Base-by-base conservation (phyloP, 1,140 invertebrate species). In the Centruroides vittatus region DNA sequence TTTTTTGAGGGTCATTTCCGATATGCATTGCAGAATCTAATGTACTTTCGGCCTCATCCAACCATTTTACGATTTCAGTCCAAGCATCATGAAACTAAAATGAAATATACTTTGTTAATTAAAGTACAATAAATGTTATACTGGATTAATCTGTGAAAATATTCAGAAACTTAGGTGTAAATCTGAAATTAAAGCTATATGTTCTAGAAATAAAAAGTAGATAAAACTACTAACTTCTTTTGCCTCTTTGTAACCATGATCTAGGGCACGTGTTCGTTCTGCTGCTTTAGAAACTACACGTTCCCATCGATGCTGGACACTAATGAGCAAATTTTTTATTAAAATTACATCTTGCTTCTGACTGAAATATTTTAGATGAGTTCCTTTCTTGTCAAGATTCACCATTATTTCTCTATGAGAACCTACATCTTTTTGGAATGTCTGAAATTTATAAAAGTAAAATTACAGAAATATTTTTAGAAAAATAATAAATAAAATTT, bases 291-390 rank as follows among this genome's bases (percentile, higher is more conserved):
- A 89, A 0, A 96, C 89, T 12, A 99, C 89, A 54, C 94, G 82
- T 73, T 99, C 94, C 91, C 93, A 98, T 10, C 94, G 80, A 75
- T 98, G 93, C 71, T 98, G 93, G 3, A 98, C 91, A 61, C 92
- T 96, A 6, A 97, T 87, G 12, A 99, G 78, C 34, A 98, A 76
- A 75, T 99, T 99, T 77, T 98, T 98, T 67, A 99, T 98, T 4
- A 98, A 79, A 67, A 98, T 96, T 0, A 97, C 93, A 71, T 99
- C 96, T 72, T 98, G 95, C 74, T 98, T 98, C 75, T 98, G 95
- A 69, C 93, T 97, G 79, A 96, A 97, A 75, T 97, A 98, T 72
- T 98, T 97, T 9, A 97, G 78, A 73, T 98, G 93, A 0, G 92
- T 97, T 64, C 93, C 93, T 73, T 95, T 95, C 75, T 96, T 97